A percentile compares a stretch with the other conserved stretches of the same genome.
phyloP scores from a whole-genome alignment of 2,888 invertebrate genomes.

The Eupithecia subfuscata region DNA sequence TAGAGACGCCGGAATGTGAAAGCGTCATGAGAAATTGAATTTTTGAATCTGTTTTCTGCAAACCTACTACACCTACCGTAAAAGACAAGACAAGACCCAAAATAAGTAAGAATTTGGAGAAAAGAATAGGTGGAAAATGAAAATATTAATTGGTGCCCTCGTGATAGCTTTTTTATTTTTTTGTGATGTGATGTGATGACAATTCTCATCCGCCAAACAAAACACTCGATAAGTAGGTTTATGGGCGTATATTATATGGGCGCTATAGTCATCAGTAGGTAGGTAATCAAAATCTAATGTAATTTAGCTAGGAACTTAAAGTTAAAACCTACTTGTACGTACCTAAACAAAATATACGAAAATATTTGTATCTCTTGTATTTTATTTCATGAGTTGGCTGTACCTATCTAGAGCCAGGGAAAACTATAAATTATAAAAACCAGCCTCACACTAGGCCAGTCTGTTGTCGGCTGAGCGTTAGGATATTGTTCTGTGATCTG shows the following conservation, averaged over 20 bases:
- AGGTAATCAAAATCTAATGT: background rate
- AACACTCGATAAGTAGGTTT: background rate
- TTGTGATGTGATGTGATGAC: background rate
- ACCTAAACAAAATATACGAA: background rate
- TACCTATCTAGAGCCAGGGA: background rate
- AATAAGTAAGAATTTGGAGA: background rate
- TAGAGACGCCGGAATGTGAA: slow-evolving; percentile 13
- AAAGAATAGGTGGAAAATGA: background rate
- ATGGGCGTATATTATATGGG: too few species aligned
- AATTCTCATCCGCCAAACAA: background rate
- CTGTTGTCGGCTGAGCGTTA: slow-evolving; percentile 4
- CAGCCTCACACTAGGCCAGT: background rate
- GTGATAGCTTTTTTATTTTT: background rate
- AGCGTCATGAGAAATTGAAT: background rate
- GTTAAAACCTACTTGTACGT: too few species aligned
- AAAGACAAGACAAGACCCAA: background rate
- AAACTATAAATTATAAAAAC: slow-evolving; percentile 7
- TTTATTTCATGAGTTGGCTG: background rate
- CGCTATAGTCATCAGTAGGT: background rate
- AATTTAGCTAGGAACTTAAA: background rate
- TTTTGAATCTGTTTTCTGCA: background rate
- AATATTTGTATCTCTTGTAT: background rate
- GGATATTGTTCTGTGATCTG: too few species aligned
- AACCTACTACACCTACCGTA: background rate
- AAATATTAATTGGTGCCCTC: background rate